Conservation (phyloP, 2,888 invertebrate genomes). For the Meteorus colon region DNA sequence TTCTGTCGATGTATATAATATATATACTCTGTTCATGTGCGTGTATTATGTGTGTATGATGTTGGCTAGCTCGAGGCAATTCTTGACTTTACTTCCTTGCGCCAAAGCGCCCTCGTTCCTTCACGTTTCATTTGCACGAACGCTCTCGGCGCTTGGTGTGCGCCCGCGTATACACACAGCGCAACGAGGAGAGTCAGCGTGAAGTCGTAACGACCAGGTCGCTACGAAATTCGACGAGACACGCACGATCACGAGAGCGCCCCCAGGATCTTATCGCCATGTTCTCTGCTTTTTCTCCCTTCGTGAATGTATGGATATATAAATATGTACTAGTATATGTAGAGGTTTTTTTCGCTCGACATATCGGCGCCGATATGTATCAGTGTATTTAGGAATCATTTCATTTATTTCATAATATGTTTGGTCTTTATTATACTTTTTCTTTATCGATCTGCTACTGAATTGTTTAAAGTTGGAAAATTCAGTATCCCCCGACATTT, state of each 20-base stretch:
- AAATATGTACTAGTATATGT: not conserved
- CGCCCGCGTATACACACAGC: constrained; percentile 50
- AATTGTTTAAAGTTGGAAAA: no score
- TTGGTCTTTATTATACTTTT: no score
- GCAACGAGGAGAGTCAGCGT: constrained; percentile 67
- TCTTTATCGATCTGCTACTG: no score
- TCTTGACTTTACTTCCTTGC: constrained; percentile 43
- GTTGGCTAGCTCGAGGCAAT: constrained; percentile 52
- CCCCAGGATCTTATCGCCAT: constrained; percentile 10
- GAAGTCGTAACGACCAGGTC: constrained; percentile 70
- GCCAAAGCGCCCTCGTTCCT: constrained; percentile 43
- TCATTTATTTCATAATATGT: no score
- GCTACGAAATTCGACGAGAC: constrained; percentile 59
- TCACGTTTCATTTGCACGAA: constrained; percentile 67
- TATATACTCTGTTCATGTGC: not conserved
- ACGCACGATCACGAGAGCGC: constrained; percentile 28
- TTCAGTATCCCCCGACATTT: not conserved
- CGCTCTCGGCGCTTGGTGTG: constrained; percentile 60
- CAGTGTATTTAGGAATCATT: no score
- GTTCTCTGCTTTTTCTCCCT: not conserved
- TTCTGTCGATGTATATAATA: constrained; percentile 35
- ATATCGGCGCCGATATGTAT: no score
- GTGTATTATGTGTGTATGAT: constrained; percentile 5
- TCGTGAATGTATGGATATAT: not conserved
- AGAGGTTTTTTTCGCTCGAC: no score